Evolutionary conservation across 2,797 vertebrate genomes (phyloP).

Genomic region (Sitta carolinensis): DNA sequence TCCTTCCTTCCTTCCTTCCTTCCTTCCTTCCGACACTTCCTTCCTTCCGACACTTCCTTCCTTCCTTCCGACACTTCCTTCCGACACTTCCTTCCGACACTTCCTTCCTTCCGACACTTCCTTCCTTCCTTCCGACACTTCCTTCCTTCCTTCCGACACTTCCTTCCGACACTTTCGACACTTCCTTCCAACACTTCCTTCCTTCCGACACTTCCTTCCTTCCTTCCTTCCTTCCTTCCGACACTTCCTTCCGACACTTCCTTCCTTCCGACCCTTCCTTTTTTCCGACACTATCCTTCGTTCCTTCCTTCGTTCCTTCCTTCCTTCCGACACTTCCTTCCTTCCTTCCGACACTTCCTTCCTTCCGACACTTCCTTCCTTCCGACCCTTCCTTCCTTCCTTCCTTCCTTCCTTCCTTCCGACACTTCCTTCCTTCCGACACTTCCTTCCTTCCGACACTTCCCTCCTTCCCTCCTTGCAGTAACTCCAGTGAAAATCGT

Average conservation of each 20-base stretch:
- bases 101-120: no score
- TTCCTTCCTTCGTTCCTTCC: background rate
- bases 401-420: background rate
- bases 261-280: no score
- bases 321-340: background rate
- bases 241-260: no score
- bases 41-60: background rate
- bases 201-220: no score
- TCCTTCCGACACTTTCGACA: background rate
- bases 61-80: background rate
- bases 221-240: background rate
- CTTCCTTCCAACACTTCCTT: no score
- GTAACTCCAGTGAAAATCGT: conserved; percentile 19
- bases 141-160: background rate
- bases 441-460: background rate
- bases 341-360: no score
- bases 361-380: no score
- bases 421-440: no score
- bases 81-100: background rate
- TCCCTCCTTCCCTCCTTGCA: background rate
- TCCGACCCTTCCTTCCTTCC: background rate
- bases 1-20: background rate
- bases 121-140: background rate
- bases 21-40: no score
- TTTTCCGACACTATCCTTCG: background rate